These are phyloP conservation scores for Emys orbicularis DNA, from an alignment of 2,797 vertebrate genomes.

Conservation along the genomic window DNA sequence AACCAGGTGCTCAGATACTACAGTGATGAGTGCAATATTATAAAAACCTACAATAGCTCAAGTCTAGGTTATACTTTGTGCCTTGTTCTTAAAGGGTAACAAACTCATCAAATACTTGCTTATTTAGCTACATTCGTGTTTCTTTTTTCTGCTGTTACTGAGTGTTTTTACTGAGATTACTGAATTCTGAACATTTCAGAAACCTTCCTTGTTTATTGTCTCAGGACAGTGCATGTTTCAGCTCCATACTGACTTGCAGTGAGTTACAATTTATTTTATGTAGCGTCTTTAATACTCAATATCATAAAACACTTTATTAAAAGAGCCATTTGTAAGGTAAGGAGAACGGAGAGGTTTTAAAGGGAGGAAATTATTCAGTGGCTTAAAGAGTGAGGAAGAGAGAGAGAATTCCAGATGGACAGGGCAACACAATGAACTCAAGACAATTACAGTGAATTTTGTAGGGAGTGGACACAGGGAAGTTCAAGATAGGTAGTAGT, in stretches of 20 bases:
- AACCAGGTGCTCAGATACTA: not conserved
- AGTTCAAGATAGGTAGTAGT: not conserved
- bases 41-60: not conserved
- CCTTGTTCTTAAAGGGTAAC: not conserved
- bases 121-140: not conserved
- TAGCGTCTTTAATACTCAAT: not conserved
- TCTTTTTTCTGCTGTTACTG: not conserved
- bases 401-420: not conserved
- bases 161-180: conserved; percentile 3
- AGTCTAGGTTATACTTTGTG: not conserved
- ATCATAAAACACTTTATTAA: not conserved
- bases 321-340: not conserved
- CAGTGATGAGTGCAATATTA: not conserved
- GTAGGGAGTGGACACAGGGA: not conserved
- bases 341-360: not conserved
- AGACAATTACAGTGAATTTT: not conserved
- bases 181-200: not conserved
- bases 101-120: conserved; percentile 27
- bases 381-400: conserved; percentile 9
- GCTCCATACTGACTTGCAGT: not conserved
- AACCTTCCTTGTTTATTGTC: not conserved
- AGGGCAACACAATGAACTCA: not conserved
- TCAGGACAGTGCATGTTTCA: not conserved
- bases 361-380: not conserved
- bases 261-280: not conserved